phyloP scores from a whole-genome alignment of 1,140 invertebrate genomes.

The Pinna nobilis region DNA sequence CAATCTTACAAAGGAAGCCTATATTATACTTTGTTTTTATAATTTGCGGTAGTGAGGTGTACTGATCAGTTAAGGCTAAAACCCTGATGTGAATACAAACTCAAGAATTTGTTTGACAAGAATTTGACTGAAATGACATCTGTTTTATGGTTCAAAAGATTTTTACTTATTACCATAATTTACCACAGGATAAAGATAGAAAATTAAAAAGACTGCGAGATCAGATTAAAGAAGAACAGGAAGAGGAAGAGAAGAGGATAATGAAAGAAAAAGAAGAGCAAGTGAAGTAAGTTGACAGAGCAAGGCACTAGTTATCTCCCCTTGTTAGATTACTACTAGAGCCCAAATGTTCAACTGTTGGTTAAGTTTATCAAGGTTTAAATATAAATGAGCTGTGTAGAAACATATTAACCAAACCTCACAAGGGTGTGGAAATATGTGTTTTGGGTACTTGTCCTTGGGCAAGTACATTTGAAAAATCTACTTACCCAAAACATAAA shows the following conservation, averaged over 20 bases:
- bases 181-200: constrained; percentile 56
- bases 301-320: too few relatives aligned
- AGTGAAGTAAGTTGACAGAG: constrained; percentile 46
- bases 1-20: too few relatives aligned
- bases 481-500: too few relatives aligned
- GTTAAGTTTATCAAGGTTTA: too few relatives aligned
- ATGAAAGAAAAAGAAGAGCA: constrained; percentile 47
- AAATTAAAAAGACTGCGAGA: constrained; percentile 51
- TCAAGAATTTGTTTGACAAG: neutral
- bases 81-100: neutral
- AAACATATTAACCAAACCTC: too few relatives aligned
- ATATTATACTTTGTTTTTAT: too few relatives aligned
- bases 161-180: neutral
- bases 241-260: constrained; percentile 46
- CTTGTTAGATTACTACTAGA: too few relatives aligned
- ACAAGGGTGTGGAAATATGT: too few relatives aligned
- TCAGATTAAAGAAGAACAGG: constrained; percentile 50
- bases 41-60: neutral
- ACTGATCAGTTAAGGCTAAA: neutral
- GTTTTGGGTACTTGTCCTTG: too few relatives aligned
- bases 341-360: too few relatives aligned
- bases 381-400: too few relatives aligned
- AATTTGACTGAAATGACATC: neutral
- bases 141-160: neutral
- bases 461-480: too few relatives aligned